Evolutionary conservation across 2,113 vertebrate species (phyloP).

Genomic region (Odocoileus hemionus): DNA sequence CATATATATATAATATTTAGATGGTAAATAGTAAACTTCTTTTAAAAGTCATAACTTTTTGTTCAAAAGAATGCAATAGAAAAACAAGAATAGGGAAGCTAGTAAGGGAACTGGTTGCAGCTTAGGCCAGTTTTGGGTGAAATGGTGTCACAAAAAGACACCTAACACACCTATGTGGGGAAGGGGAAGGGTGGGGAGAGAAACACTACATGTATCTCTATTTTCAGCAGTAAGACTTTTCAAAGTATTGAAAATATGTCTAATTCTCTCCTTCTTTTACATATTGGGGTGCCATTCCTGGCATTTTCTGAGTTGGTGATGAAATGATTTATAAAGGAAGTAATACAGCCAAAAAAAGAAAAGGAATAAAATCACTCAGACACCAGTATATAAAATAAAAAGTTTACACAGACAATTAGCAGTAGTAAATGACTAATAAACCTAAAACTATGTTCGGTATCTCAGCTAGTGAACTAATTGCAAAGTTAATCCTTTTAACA

Average conservation of each 20-base stretch:
- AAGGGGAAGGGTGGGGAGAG: too few relatives aligned
- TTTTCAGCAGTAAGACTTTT: too few relatives aligned
- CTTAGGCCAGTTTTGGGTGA: too few relatives aligned
- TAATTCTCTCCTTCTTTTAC: not conserved
- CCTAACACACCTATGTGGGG: too few relatives aligned
- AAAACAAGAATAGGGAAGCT: too few relatives aligned
- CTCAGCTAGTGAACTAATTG: not conserved
- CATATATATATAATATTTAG: not conserved
- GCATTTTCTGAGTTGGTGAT: not conserved
- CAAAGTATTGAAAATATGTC: not conserved
- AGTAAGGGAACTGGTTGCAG: too few relatives aligned
- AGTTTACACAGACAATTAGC: not conserved
- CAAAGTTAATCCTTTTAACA: not conserved
- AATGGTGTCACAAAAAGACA: too few relatives aligned
- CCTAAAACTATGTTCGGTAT: not conserved
- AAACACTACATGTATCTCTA: too few relatives aligned
- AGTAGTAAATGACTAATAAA: not conserved
- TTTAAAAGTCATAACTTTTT: not conserved
- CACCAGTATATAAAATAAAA: not conserved
- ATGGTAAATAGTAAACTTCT: not conserved
- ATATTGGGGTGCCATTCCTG: accelerated
- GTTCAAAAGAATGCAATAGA: too few relatives aligned
- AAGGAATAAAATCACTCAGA: not conserved
- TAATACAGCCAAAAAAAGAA: not conserved
- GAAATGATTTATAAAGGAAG: not conserved